Evolutionary conservation across 1,140 invertebrate genomes (phyloP), one percentile per base, ranked within the genome.

Genomic region (Drosophila biarmipes): DNA sequence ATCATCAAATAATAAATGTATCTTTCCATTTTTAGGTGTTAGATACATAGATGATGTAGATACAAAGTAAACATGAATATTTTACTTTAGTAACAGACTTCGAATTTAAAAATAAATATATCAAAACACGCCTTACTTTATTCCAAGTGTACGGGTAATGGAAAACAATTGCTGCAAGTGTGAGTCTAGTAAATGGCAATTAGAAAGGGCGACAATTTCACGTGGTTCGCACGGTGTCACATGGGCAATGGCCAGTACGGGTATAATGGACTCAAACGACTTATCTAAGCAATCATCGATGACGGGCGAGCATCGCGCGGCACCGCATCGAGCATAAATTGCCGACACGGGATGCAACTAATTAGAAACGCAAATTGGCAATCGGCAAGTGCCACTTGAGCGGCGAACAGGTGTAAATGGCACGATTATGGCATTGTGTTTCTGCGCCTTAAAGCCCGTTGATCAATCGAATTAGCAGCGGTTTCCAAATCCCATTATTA

Each of bases 291-390:
- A 76, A 76, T 68, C 73, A 63, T 56, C 62, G 53, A 76, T 58
- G 63, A 38, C 46, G 57, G 57, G 31, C 2, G 15, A 52, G 40
- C 42, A 45, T 43, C 40, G 40, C 34, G 6, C 21, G 34, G 34
- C n/a, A 10, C 37, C 43, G 53, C 59, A 27, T 43, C 24, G 38
- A 77, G 63, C 77, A 86, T 77, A 85, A 69, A 85, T 78, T 84
- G 63, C 27, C n/a, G 34, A 27, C 78, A 64, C 58, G 63, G 82
- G 82, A 87, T 87, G 84, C 78, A 62, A 59, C 82, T 87, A 89
- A 87, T 87, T 87, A 73, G 80, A 82, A 89, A 69, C 31, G 71
- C 71, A 87, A 87, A 87, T 87, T 87, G 82, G 45, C 78, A 76
- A 78, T 86, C 63, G 82, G 51, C 78, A 82, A 46, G 55, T 69